Evolutionary conservation across 2,888 invertebrate genomes (phyloP), one percentile per base, ranked within the genome.

Genomic region (Epirrhoe tristata): DNA sequence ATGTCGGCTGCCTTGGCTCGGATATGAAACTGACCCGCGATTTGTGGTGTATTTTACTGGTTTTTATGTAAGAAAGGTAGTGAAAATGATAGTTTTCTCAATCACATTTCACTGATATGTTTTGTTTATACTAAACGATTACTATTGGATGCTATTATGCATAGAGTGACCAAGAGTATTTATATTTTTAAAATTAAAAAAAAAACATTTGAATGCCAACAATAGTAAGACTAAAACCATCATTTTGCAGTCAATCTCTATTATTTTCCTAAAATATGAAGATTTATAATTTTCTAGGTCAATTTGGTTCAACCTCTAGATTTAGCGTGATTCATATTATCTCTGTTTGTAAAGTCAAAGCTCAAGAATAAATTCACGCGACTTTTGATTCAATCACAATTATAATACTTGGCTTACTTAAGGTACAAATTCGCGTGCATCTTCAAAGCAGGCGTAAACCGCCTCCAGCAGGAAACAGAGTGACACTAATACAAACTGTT

Each of bases 1-100:
- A 76, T 73, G 52, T 67, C 58, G 50, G 67, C 39, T 62, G 64
- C 56, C 57, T 61, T 63, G 67, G 65, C 63, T 66, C 56, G 50
- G 32, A 60, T 53, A 50, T 59, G 39, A 36, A 59, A 55, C 39
- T 43, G 39, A 43, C 39, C 39, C 39, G 39, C 39, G 39, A 43
- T 43, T 43, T 43, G 39, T 43, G 39, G 39, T 43, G 39, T 43
- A 43, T 43, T 43, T 12, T 43, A 43, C 39, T 43, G 39, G 39
- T 12, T 43, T 43, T 43, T 43, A 43, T 36, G 34, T 4, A 34
- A 34, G 34, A 34, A 7, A 7, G 7, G 7, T 7, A 34, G 7
- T 1, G 8, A 12, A 4, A 12, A 43, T 10, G 12, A 4, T 12
- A 2, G 39, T 43, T 43, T 12, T 12, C 5, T 43, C 12, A 12